phyloP scores from a whole-genome alignment of 2,113 vertebrate species.

The Boulengeromyrus knoepffleri region DNA sequence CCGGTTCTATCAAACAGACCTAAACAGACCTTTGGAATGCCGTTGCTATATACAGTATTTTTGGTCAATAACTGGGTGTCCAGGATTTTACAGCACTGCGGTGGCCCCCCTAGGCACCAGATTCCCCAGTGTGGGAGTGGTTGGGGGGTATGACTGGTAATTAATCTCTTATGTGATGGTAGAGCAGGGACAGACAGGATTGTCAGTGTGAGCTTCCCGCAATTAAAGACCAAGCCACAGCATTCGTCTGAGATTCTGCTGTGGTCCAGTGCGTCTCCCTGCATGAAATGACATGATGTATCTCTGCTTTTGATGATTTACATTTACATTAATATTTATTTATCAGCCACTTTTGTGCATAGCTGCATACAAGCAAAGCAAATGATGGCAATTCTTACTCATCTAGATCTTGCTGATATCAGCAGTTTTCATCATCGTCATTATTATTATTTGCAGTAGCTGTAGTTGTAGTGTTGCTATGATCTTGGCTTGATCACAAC shows the following conservation, averaged over 20 bases:
- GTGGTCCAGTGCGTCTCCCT: neutral
- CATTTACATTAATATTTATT: neutral
- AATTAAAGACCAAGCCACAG: conserved; percentile 38
- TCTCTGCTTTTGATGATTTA: neutral
- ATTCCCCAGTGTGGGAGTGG: too few species aligned
- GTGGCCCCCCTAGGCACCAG: neutral
- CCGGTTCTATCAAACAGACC: neutral
- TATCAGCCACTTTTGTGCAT: neutral
- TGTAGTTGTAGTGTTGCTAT: neutral
- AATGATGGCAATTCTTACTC: neutral
- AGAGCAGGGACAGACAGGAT: conserved; percentile 44
- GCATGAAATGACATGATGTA: neutral
- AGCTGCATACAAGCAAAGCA: neutral
- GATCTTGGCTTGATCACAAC: neutral
- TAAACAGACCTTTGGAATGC: neutral
- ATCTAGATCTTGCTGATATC: neutral
- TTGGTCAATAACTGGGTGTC: neutral
- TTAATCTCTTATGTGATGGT: conserved; percentile 12
- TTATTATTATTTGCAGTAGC: neutral
- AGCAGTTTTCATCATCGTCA: neutral
- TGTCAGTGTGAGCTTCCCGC: conserved; percentile 30
- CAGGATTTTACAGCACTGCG: neutral
- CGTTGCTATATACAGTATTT: neutral
- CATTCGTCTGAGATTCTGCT: neutral
- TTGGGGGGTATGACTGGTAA: neutral